A percentile compares a stretch with the other conserved stretches of the same genome.
phyloP scores from a whole-genome alignment of 2,888 invertebrate species.

The Athripsodes cinereus region DNA sequence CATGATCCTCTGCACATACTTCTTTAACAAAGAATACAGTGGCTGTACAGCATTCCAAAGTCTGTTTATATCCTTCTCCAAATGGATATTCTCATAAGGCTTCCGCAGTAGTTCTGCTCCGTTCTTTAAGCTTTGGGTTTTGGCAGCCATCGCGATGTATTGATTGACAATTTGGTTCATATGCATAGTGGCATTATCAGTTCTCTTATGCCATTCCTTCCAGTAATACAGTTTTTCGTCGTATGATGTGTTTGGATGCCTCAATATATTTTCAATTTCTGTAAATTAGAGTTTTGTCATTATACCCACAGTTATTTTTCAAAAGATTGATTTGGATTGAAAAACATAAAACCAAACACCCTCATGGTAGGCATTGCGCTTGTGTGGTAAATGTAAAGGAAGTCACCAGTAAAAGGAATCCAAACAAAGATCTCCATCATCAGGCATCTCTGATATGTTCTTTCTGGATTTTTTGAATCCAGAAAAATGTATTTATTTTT shows the following conservation, averaged over 20 bases:
- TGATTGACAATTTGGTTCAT: no score
- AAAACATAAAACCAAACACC: no score
- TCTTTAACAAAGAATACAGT: conserved; percentile 57
- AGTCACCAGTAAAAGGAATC: no score
- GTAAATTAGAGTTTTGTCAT: no score
- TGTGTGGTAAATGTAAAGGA: no score
- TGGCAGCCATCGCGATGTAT: conserved; percentile 42
- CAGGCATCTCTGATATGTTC: no score
- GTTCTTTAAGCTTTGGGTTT: conserved; percentile 46
- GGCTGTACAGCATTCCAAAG: conserved; percentile 58
- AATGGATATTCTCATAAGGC: conserved; percentile 42
- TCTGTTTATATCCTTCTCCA: conserved; percentile 40
- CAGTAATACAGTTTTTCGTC: conserved; percentile 58
- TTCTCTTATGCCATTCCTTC: conserved; percentile 58
- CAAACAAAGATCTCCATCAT: no score
- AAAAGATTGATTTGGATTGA: no score
- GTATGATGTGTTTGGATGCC: conserved; percentile 45
- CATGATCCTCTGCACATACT: conserved; percentile 55
- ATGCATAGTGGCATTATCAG: conserved; percentile 45
- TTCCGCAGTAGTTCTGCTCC: conserved; percentile 47
- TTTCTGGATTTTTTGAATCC: no score
- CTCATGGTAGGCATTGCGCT: no score
- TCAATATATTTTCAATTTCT: conserved; percentile 8
- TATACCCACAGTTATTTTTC: no score
- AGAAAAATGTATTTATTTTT: no score